Percentiles rank a stretch among this genome's conserved stretches.
phyloP scores from a whole-genome alignment of 2,797 vertebrate species.

The Sebastolobus alascanus region DNA sequence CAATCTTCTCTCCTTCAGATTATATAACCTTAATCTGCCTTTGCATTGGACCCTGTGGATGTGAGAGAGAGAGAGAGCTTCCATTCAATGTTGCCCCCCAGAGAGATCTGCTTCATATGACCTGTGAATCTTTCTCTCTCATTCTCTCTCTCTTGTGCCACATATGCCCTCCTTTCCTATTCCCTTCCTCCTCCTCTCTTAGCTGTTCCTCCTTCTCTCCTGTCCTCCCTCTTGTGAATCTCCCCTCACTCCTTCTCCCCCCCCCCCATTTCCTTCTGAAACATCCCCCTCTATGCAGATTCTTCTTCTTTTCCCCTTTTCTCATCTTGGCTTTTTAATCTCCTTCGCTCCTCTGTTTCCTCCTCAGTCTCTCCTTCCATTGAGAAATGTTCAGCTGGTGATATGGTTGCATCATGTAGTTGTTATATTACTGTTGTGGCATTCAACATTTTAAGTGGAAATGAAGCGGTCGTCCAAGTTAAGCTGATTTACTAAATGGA shows the following conservation, averaged over 20 bases:
- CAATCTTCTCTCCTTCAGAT: constrained; percentile 13
- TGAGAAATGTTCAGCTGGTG: not conserved
- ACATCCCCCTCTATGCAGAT: not conserved
- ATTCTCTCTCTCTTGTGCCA: not conserved
- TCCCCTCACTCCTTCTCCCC: not conserved
- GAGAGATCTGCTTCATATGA: constrained; percentile 10
- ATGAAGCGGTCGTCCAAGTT: too few relatives aligned
- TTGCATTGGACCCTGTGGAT: not conserved
- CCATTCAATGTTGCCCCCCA: not conserved
- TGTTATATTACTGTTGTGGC: not conserved
- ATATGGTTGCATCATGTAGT: not conserved
- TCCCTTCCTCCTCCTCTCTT: not conserved
- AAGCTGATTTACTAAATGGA: too few relatives aligned
- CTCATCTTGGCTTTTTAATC: not conserved
- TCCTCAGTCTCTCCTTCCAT: not conserved
- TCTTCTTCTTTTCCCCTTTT: not conserved
- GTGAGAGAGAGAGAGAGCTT: not conserved
- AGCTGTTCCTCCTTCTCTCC: not conserved
- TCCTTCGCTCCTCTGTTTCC: not conserved
- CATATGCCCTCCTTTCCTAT: not conserved
- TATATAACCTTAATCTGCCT: constrained; percentile 22
- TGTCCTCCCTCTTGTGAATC: not conserved
- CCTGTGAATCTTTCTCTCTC: not conserved
- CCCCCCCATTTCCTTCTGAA: not conserved
- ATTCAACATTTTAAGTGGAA: not conserved